Base-by-base conservation (phyloP, 2,797 vertebrate species). In the Myotis vivesi region DNA sequence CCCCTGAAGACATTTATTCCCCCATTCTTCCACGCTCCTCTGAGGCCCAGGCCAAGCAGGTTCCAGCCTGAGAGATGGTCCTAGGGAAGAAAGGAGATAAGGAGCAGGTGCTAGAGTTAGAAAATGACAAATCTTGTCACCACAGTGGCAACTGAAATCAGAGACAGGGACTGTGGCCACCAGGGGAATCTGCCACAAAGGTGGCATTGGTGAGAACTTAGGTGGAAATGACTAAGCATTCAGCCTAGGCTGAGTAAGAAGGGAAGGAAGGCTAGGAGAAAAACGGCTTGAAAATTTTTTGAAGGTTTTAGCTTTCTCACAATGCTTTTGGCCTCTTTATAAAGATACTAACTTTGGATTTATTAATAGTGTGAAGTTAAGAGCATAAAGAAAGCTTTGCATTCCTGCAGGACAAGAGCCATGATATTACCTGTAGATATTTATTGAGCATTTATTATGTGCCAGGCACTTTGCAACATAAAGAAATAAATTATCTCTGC, bases 301-400 rank as follows among this genome's bases (percentile, higher is more conserved):
- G 38, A 62, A 49, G 22, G 16, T 73, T 51, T 81, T 55, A 73
- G 20, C 7, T 83, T 83, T 68, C 49, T 75, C 73, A 55, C 79
- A 69, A 23, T 53, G 38, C 4, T 62, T 92, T 79, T 92, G 83
- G 38, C 41, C 33, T 91, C 53, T 87, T 57, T 81, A 66, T 85
- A 92, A 77, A 89, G 55, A 89, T 9, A 71, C 59, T 19, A 92
- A 88, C 33, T 71, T 82, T 76, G 44, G 17, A 86, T 13, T 89
- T 66, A 90, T 13, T 38, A 53, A 38, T n/a, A 83, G 66, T n/a
- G 92, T 28, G 85, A 73, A 64, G 46, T 59, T 82, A 85, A 92
- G 46, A 82, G 80, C 46, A 68, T 75, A 64, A 91, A 87, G 41
- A 83, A 88, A 41, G 3, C 4, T 89, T 30, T 72, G 62, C 10